Evolutionary conservation across 64 coral and sea anemone genomes (phyloP).

Genomic region (Trachythela sp.): DNA sequence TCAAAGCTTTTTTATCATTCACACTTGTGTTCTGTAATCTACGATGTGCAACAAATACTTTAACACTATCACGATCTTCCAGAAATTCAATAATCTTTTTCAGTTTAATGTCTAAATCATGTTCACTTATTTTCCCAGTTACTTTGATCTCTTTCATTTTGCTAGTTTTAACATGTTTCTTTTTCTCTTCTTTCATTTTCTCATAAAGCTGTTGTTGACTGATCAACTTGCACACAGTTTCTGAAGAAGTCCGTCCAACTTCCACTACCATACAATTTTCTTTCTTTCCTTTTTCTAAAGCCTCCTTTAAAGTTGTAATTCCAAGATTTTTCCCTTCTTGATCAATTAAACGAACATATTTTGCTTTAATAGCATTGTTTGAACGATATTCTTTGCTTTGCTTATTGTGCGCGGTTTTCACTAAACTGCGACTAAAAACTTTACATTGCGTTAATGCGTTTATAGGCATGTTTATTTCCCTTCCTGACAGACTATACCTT

Average conservation of each 20-base stretch:
- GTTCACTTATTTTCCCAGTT: background rate
- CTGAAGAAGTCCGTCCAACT: background rate
- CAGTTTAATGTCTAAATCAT: slow-evolving; percentile 9
- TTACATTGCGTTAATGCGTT: background rate
- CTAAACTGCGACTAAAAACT: background rate
- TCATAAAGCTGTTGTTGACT: background rate
- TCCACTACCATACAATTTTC: slow-evolving; percentile 3
- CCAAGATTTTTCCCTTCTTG: slow-evolving; percentile 23
- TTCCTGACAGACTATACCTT: background rate
- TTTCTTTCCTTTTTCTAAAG: background rate
- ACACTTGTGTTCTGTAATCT: background rate
- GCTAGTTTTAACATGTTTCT: background rate
- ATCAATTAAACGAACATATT: slow-evolving; percentile 5
- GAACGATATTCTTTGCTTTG: background rate
- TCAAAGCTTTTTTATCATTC: background rate
- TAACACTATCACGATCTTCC: background rate
- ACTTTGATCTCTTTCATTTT: slow-evolving; percentile 4
- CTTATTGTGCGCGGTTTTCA: background rate
- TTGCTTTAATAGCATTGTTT: background rate
- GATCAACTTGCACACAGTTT: slow-evolving; percentile 13
- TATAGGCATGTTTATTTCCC: background rate
- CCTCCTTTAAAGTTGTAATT: background rate
- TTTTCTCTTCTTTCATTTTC: slow-evolving; percentile 3
- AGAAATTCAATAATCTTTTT: slow-evolving; percentile 12
- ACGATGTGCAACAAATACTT: slow-evolving; percentile 15